phyloP scores from a whole-genome alignment of 2,888 invertebrate genomes.

The Ceriagrion tenellum region DNA sequence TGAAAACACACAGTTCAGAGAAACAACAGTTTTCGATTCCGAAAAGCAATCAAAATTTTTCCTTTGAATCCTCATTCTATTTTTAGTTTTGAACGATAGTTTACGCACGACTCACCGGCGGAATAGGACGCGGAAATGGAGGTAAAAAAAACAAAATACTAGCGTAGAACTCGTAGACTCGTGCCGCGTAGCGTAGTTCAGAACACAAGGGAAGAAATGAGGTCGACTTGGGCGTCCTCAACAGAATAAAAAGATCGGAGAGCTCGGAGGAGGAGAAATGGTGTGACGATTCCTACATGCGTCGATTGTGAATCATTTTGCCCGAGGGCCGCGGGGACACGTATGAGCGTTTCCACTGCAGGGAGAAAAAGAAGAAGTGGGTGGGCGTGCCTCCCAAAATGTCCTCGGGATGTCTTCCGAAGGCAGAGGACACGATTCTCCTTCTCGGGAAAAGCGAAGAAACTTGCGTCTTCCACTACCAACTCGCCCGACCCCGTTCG shows the following conservation, averaged over 20 bases:
- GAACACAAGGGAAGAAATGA: not conserved
- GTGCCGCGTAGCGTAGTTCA: too few species aligned
- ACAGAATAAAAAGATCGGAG: not conserved
- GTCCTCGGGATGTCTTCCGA: not conserved
- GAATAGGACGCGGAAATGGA: too few species aligned
- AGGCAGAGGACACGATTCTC: not conserved
- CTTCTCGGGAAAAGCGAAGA: not conserved
- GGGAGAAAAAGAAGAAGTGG: too few species aligned
- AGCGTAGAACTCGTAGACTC: too few species aligned
- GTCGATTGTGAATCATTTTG: constrained; percentile 1
- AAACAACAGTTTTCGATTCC: too few species aligned
- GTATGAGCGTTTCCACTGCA: not conserved
- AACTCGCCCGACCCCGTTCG: not conserved
- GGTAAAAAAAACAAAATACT: too few species aligned
- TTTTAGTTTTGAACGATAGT: too few species aligned
- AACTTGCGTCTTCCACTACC: not conserved
- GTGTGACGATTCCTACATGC: not conserved
- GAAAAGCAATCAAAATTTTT: too few species aligned
- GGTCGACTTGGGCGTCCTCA: not conserved
- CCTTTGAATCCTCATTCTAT: too few species aligned
- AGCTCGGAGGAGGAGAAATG: not conserved
- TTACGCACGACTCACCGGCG: too few species aligned
- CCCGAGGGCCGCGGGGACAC: not conserved
- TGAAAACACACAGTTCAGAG: too few species aligned
- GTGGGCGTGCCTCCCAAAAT: not conserved